These are phyloP conservation scores for Pelecanoides urinatrix DNA, from an alignment of 2,113 vertebrate genomes.

Conservation along the genomic window DNA sequence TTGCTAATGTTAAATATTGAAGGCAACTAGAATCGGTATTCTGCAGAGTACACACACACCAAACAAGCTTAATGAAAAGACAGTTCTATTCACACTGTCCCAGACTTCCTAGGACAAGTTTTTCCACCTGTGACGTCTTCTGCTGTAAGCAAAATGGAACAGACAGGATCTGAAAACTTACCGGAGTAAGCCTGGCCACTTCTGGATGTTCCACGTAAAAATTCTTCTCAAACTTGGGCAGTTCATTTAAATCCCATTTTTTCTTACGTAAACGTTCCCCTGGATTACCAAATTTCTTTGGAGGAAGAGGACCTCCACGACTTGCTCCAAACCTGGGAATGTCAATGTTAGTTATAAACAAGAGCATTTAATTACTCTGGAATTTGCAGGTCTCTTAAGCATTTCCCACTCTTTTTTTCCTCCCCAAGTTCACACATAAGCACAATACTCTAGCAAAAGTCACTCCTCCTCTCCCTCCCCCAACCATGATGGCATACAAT, in stretches of 20 bases:
- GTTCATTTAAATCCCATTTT: constrained; percentile 93
- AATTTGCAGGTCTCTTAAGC: neutral
- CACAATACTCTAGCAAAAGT: neutral
- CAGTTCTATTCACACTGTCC: neutral
- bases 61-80: neutral
- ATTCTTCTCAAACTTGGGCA: constrained; percentile 98
- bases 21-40: neutral
- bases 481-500: neutral
- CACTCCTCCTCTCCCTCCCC: neutral
- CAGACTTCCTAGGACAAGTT: neutral
- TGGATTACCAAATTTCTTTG: constrained; percentile 94
- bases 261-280: constrained; percentile 95
- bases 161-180: constrained; percentile 54
- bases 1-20: neutral
- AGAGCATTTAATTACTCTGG: neutral
- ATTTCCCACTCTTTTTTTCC: neutral
- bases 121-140: neutral
- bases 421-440: neutral
- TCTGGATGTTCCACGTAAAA: constrained; percentile 93
- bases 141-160: neutral
- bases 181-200: constrained; percentile 85
- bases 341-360: neutral
- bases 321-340: constrained; percentile 58
- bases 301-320: constrained; percentile 82
- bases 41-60: accelerated